A percentile compares a stretch with the other conserved stretches of the same genome.
Conservation (phyloP, 2,888 invertebrate species). For the Megaustenia siamemsis region DNA sequence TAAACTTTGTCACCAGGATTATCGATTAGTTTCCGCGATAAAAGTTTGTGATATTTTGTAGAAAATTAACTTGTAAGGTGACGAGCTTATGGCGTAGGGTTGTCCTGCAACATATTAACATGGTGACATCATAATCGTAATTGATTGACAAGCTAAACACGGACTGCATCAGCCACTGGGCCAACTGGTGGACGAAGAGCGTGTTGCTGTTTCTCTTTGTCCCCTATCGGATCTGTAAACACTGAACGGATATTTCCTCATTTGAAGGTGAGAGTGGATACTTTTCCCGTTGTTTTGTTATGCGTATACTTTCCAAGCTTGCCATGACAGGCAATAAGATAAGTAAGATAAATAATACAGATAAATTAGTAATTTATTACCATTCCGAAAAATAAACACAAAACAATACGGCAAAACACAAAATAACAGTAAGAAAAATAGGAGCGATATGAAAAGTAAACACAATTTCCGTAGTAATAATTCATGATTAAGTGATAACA, state of each 20-base stretch:
- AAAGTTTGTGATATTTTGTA: not conserved
- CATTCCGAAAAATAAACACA: no score
- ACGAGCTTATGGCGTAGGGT: not conserved
- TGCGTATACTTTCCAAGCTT: no score
- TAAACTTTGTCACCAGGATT: not conserved
- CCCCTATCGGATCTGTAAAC: not conserved
- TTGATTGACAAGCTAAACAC: not conserved
- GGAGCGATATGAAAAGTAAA: no score
- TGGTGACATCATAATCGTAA: conserved; percentile 20
- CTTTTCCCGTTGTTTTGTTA: no score
- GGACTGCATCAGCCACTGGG: not conserved
- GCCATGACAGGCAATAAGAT: no score
- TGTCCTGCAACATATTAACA: not conserved
- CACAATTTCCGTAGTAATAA: no score
- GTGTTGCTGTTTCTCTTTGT: conserved; percentile 19
- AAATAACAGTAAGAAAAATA: no score
- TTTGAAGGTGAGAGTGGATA: not conserved
- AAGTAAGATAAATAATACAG: no score
- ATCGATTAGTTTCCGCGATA: not conserved
- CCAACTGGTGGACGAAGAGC: not conserved
- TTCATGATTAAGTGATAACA: no score
- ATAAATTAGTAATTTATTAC: no score
- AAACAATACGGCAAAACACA: no score
- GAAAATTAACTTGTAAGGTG: not conserved
- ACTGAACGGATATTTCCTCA: not conserved